Base-by-base conservation (phyloP, 2,113 vertebrate genomes). In the Hipposideros armiger region DNA sequence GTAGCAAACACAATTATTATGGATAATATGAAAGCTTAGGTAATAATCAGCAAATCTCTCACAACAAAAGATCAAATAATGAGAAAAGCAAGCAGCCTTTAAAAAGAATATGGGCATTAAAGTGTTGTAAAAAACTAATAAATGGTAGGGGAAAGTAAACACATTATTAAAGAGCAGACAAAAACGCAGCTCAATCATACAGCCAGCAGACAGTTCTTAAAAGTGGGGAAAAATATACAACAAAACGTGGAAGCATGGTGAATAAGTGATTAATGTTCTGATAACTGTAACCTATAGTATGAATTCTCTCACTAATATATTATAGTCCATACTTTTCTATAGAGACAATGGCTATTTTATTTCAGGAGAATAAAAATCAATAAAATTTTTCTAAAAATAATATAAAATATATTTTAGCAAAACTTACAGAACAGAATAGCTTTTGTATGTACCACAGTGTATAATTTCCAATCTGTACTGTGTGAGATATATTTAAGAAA, bases 51-150 rank as follows among this genome's bases (percentile, higher is more conserved):
- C 40, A 93, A 81, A 58, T 74, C 52, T 64, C 67, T 77, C 11
- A 70, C 11, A 90, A 90, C 7, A 89, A 24, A 92, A 83, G n/a
- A 74, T 73, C 62, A 80, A 94, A 94, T 36, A 69, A 91, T 52
- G 40, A 72, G 24, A 72, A 74, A 67, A 85, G 42, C 11, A 85
- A 69, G n/a, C 42, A 92, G 20, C 2, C n/a, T 89, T 94, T 88
- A 52, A 72, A 87, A 76, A 50, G 52, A 89, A 67, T 45, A 80
- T 13, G 15, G 36, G 11, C 56, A 76, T 40, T 82, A 91, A 24
- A 47, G 42, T 24, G 15, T 52, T 78, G 20, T 50, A n/a, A 45
- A 50, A 64, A 50, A 85, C 56, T 56, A 78, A 77, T 54, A 72
- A 58, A 72, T 78, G 64, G 42, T 9, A 78, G 30, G 9, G 16